These are phyloP conservation scores for Verasper variegatus DNA, from an alignment of 2,113 vertebrate species.

Conservation along the genomic window DNA sequence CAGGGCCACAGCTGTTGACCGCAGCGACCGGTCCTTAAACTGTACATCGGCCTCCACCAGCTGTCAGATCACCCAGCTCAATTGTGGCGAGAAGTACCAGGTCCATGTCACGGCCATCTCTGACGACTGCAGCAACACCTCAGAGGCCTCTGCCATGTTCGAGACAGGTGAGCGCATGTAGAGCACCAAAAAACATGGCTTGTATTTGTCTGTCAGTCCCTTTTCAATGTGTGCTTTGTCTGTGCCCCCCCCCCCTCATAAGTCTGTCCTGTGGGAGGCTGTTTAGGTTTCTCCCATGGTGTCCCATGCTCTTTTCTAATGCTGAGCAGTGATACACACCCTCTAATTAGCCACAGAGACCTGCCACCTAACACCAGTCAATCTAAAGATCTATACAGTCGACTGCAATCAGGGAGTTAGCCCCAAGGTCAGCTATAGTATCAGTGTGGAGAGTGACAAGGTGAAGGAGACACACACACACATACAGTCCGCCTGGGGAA, in stretches of 20 bases:
- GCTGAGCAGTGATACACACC: conserved; percentile 20
- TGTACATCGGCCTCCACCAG: conserved; percentile 67
- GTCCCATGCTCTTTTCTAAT: conserved; percentile 36
- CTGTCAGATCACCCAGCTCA: conserved; percentile 71
- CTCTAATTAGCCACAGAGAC: conserved; percentile 5
- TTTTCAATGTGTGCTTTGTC: conserved; percentile 1
- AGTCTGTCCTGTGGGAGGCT: conserved; percentile 34
- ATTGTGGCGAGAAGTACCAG: conserved; percentile 74
- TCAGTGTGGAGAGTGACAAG: conserved; percentile 32
- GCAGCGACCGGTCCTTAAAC: conserved; percentile 41
- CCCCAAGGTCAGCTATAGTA: conserved; percentile 47
- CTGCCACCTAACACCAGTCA: conserved; percentile 46
- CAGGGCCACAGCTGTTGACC: conserved; percentile 60
- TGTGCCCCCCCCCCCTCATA: too few relatives aligned
- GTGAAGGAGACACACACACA: conserved; percentile 23
- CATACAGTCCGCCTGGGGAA: background rate
- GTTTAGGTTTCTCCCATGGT: conserved; percentile 44
- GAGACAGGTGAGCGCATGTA: conserved; percentile 71
- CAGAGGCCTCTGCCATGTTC: conserved; percentile 53
- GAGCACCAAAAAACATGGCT: background rate
- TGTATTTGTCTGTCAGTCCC: background rate
- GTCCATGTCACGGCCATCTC: conserved; percentile 65
- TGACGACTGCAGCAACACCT: conserved; percentile 67
- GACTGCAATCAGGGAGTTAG: conserved; percentile 37
- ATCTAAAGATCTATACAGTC: conserved; percentile 33